Conservation (phyloP, 2,797 vertebrate genomes). For the Phrynocephalus forsythii region DNA sequence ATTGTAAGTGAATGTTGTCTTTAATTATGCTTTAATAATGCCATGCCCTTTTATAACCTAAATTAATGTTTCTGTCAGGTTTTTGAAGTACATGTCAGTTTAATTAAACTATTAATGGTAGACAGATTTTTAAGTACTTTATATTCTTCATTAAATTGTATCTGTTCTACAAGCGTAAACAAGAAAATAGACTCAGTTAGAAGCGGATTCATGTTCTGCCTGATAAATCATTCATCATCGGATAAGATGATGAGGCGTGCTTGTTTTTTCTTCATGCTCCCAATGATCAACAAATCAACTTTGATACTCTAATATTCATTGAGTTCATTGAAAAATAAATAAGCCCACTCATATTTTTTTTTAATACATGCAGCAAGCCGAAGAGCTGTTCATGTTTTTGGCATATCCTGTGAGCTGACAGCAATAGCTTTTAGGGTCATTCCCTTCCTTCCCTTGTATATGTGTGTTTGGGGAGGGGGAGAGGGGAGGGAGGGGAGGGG, state of each 20-base stretch:
- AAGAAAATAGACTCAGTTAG: conserved; percentile 74
- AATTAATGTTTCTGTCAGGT: conserved; percentile 80
- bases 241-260: conserved; percentile 63
- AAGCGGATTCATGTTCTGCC: conserved; percentile 73
- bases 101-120: conserved; percentile 86
- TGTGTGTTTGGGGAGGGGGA: neutral
- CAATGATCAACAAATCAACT: conserved; percentile 70
- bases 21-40: conserved; percentile 85
- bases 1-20: conserved; percentile 79
- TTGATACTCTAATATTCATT: conserved; percentile 66
- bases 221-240: conserved; percentile 76
- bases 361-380: conserved; percentile 52
- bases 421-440: conserved; percentile 38
- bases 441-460: neutral
- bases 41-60: conserved; percentile 83
- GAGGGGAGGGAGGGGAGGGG: neutral
- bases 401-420: conserved; percentile 45
- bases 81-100: conserved; percentile 83
- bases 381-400: conserved; percentile 53
- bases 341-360: conserved; percentile 52
- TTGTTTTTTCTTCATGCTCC: conserved; percentile 65
- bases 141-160: conserved; percentile 81
- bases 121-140: conserved; percentile 81
- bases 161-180: conserved; percentile 79
- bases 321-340: conserved; percentile 72